Conservation (phyloP, 2,797 vertebrate genomes). For the Hypotaenidia okinawae region DNA sequence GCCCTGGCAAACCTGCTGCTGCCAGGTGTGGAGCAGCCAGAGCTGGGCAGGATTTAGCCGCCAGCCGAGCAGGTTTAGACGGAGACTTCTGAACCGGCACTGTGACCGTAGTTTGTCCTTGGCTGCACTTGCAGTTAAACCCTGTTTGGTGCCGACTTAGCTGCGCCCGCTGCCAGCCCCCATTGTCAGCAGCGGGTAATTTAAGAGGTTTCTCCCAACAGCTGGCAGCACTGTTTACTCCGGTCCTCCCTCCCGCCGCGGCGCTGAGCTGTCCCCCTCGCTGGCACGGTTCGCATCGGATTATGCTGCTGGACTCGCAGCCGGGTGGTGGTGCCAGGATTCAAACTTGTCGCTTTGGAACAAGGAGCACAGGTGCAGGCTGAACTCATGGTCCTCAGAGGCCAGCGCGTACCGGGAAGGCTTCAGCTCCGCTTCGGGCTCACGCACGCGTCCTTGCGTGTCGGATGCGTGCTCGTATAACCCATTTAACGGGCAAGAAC, state of each 20-base stretch:
- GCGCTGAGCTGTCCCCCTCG: neutral
- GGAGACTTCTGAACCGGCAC: accelerated
- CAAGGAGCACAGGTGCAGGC: slow-evolving; percentile 37
- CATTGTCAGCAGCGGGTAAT: neutral
- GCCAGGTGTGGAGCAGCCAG: neutral
- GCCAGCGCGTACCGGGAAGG: neutral
- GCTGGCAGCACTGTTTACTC: slow-evolving; percentile 22
- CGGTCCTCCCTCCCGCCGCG: neutral
- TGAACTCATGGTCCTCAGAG: neutral
- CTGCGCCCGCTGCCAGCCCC: neutral
- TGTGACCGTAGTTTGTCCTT: neutral
- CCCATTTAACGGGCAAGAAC: accelerated
- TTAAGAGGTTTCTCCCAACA: slow-evolving; percentile 8
- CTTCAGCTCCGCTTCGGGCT: accelerated
- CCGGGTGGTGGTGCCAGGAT: neutral
- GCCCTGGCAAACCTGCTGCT: neutral
- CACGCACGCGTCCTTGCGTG: accelerated
- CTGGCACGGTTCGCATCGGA: neutral
- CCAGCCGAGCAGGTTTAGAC: neutral
- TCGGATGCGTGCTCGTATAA: accelerated
- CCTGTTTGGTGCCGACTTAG: neutral
- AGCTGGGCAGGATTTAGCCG: neutral
- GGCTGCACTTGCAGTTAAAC: neutral
- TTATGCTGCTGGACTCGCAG: neutral
- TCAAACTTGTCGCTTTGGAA: neutral